Base-by-base conservation (phyloP, 2,888 invertebrate species). In the Taphrorychus bicolor region DNA sequence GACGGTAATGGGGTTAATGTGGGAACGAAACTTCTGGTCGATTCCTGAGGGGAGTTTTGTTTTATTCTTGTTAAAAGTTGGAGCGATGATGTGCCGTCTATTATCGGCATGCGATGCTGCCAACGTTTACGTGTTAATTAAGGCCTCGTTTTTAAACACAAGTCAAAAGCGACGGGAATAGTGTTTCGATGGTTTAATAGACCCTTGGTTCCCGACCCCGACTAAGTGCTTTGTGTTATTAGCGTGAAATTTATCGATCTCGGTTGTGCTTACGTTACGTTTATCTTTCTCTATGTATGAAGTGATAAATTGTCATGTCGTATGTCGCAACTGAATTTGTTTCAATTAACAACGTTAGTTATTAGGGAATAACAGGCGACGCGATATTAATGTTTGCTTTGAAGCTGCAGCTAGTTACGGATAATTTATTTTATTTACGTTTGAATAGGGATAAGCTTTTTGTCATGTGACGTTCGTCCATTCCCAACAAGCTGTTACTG, bases 61-160 rank as follows among this genome's bases (percentile, higher is more conserved):
- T 62, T 62, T 62, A 62, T 62, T 54, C 54, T 45, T 56, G 19
- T 56, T 54, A 48, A 56, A 62, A 62, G 54, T 62, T 62, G 40
- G 45, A 62, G 62, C 62, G 62, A 56, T 62, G 62, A 62, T 62
- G 62, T 56, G 56, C 62, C 54, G 48, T 24, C 56, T 56, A 54
- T 62, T 62, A 56, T 48, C 62, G 48, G 24, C 62, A 62, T 62
- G 62, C 62, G 48, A 45, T 14, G 23, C 61, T 45, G 54, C 41
- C 61, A 54, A 54, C 48, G 32, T 48, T 62, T 48, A 62, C 56
- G 62, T 56, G 62, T 56, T 62, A 62, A 62, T 62, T 62, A 56
- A 19, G 49, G 56, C 41, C 41, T 40, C 7, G 52, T 52, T 60
- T 60, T 60, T 60, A n/a, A 32, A 23, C 53, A 51, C 32, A 32